Evolutionary conservation across 2,888 invertebrate genomes (phyloP), one percentile per base, ranked within the genome.

Genomic region (Sinopyrophorus schimmeli): DNA sequence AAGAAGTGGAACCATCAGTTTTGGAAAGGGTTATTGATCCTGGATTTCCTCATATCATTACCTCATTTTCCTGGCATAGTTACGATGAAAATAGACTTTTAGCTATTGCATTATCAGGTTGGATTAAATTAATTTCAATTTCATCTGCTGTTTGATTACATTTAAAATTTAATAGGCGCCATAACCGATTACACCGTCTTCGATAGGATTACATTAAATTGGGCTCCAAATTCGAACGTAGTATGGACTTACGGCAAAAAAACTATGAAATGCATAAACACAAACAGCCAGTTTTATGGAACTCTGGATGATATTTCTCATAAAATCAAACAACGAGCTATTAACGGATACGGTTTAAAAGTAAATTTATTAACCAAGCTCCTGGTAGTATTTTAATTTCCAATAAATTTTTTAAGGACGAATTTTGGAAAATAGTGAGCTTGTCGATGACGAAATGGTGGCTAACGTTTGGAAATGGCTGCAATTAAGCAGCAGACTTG

Each of bases 1-100:
- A 89, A 62, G 81, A 86, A 53, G 82, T 86, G 10, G 90, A 90
- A 64, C 85, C 89, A 0, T 83, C 86, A 20, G 84, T 87, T 31
- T 75, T 89, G 18, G 89, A 89, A 68, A 77, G 89, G 60, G 80
- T 81, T 47, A 78, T 84, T n/a, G 65, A 68, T 18, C 76, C 79
- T 35, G 74, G 72, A 32, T 71, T 71, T 10, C 67, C 71, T 3
- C 72, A 74, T 53, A 71, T 71, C 27, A 73, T 92, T 7, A 82
- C 86, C 5, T 86, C 91, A 50, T 89, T 92, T 71, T 83, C 87
- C 20, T 96, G 96, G 92, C 95, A 96, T 74, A 87, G 89, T 1
- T 77, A 77, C 3, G 85, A 91, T 64, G 87, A 87, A 70, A 89
- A 89, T 64, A 75, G 89, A 18, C 75, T 92, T 56, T 74, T 92